phyloP scores from a whole-genome alignment of 1,140 invertebrate genomes.

The Bombus waltoni region DNA sequence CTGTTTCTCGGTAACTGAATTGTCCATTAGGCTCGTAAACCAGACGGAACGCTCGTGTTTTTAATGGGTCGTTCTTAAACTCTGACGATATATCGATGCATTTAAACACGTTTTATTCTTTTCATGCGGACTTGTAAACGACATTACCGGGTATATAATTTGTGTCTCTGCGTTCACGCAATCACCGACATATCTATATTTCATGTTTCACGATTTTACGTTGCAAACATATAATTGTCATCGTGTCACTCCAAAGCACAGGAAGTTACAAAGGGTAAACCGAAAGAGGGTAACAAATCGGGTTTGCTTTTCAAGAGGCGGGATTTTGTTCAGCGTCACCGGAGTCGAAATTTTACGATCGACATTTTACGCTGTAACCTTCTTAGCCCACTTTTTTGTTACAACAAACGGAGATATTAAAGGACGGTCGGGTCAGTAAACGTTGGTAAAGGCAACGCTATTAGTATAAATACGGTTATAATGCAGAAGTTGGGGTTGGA shows the following conservation, averaged over 20 bases:
- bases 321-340: not conserved
- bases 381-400: slow-evolving; percentile 23
- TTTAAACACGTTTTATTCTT: no score
- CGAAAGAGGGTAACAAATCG: not conserved
- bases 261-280: not conserved
- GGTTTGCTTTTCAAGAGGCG: not conserved
- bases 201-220: not conserved
- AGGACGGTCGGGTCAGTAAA: slow-evolving; percentile 70
- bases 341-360: slow-evolving; percentile 54
- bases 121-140: no score
- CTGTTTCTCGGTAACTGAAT: no score
- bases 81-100: no score
- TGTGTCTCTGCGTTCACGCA: not conserved
- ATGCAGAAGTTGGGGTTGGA: slow-evolving; percentile 73
- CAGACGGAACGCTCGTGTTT: no score
- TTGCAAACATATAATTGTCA: not conserved
- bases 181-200: not conserved
- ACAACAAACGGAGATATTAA: slow-evolving; percentile 43
- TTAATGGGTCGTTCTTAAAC: no score
- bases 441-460: slow-evolving; percentile 68
- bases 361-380: slow-evolving; percentile 35
- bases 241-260: not conserved
- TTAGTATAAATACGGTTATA: slow-evolving; percentile 83
- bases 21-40: no score
- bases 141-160: no score